These are phyloP conservation scores for sheep (Ovis aries) DNA, from an alignment of 2,113 vertebrate genomes.

Conservation along the genomic window ARS-UI_Ramb_v3.0 NC_056067.1:52237001-52237500, in stretches of 20 bases:
- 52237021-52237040: fast-evolving
- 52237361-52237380: neutral
- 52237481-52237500: neutral
- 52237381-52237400: neutral
- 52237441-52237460: neutral
- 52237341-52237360: neutral
- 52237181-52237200: neutral
- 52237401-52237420: neutral
- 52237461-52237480: neutral
- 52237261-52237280: neutral
- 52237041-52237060: neutral
- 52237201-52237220: constrained; percentile 4
- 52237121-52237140: neutral
- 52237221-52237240: constrained; percentile 26
- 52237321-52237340: neutral
- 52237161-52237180: neutral
- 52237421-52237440: neutral
- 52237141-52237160: neutral
- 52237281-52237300: neutral
- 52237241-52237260: neutral
- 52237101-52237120: neutral
- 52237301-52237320: neutral
- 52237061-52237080: neutral
- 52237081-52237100: neutral
- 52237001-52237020: neutral